phyloP scores from a whole-genome alignment of 2,888 invertebrate species.

The Tetragonisca angustula region DNA sequence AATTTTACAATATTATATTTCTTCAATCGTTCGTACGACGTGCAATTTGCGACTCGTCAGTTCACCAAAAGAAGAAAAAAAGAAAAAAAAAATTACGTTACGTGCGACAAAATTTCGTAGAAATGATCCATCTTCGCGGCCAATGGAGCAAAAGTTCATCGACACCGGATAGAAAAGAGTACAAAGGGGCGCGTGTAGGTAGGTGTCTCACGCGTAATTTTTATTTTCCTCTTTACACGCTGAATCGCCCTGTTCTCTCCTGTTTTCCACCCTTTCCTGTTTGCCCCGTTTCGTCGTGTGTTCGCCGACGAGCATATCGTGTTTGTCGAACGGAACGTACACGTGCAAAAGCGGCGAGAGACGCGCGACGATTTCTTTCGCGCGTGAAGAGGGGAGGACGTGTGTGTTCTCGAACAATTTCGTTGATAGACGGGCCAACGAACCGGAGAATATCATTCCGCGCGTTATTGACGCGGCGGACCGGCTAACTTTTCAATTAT shows the following conservation, averaged over 20 bases:
- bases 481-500: conserved; percentile 39
- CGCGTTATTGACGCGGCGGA: conserved; percentile 17
- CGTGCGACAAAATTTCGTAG: no score
- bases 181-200: background rate
- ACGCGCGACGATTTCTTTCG: background rate
- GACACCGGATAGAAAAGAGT: no score
- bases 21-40: no score
- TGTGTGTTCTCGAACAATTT: conserved; percentile 15
- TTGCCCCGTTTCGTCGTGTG: background rate
- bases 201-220: conserved; percentile 7
- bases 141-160: no score
- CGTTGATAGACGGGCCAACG: background rate
- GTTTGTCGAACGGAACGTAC: conserved; percentile 12
- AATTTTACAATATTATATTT: no score
- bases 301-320: background rate
- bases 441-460: conserved; percentile 11
- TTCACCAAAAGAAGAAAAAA: no score
- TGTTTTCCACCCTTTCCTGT: background rate
- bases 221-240: background rate
- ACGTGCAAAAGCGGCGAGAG: background rate
- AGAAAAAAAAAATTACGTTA: no score
- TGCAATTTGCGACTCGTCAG: no score
- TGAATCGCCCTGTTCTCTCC: background rate
- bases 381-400: background rate
- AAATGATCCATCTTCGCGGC: no score